Conservation (phyloP, 2,113 vertebrate genomes). For the Amazona vittata region DNA sequence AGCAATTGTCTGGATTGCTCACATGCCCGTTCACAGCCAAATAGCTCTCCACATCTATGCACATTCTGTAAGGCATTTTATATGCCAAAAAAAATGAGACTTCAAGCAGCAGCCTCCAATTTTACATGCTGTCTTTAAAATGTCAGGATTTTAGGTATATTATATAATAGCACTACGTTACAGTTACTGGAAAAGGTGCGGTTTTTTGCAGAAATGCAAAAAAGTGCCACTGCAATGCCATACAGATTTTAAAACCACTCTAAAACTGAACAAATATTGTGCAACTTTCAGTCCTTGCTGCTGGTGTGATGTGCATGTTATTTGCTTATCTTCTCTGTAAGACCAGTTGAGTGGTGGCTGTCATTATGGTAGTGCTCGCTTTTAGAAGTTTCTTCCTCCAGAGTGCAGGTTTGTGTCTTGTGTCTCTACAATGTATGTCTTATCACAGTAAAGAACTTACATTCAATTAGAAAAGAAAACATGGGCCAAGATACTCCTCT, state of each 20-base stretch:
- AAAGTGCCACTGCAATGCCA: not conserved
- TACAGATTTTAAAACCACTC: not conserved
- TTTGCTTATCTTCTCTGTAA: not conserved
- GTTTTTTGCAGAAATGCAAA: not conserved
- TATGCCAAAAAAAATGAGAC: not conserved
- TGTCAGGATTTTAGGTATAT: not conserved
- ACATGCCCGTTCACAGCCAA: no score
- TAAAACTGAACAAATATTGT: not conserved
- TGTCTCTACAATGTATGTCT: not conserved
- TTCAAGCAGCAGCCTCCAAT: not conserved
- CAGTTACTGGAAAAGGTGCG: not conserved
- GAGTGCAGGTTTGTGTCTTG: not conserved
- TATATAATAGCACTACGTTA: not conserved
- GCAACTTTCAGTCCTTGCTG: not conserved
- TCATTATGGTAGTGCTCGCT: not conserved
- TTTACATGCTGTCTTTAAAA: not conserved
- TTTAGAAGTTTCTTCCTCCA: not conserved
- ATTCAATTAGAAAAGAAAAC: not conserved
- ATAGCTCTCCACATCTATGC: not conserved
- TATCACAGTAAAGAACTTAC: not conserved
- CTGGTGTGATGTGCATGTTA: not conserved
- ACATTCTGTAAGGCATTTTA: not conserved
- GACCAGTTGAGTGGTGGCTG: not conserved
- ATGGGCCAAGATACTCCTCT: not conserved
- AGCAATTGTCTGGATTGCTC: no score